Conservation (phyloP, 2,797 vertebrate species). For the Catostomus latipinnis region DNA sequence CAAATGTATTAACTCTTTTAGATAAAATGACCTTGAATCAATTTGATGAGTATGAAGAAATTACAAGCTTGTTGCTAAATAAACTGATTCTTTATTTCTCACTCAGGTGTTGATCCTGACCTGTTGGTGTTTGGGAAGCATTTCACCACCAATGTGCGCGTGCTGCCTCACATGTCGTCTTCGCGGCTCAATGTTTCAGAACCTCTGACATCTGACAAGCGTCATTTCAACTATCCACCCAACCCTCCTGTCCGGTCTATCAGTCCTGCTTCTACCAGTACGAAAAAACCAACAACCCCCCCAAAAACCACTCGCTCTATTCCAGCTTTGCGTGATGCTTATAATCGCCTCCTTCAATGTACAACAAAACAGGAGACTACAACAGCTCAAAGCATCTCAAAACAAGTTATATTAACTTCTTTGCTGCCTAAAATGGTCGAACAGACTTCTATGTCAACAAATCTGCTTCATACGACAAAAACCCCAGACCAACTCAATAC, state of each 20-base stretch:
- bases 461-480: not conserved
- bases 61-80: not conserved
- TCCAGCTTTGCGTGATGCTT: constrained; percentile 12
- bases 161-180: constrained; percentile 72
- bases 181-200: constrained; percentile 72
- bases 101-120: constrained; percentile 90
- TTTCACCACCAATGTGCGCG: constrained; percentile 72
- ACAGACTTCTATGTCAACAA: not conserved
- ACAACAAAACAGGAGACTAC: constrained; percentile 7
- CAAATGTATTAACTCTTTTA: not conserved
- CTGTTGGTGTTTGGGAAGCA: constrained; percentile 90
- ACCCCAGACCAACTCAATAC: not conserved
- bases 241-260: constrained; percentile 36
- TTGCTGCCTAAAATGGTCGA: not conserved
- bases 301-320: constrained; percentile 1
- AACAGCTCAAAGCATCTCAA: not conserved
- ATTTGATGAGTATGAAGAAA: not conserved
- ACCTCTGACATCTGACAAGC: constrained; percentile 74
- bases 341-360: constrained; percentile 33
- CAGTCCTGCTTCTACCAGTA: constrained; percentile 1
- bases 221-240: constrained; percentile 71
- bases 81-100: constrained; percentile 14
- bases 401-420: not conserved
- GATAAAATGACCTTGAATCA: not conserved
- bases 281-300: constrained; percentile 32